A percentile compares a stretch with the other conserved stretches of the same genome.
Evolutionary conservation across 2,797 vertebrate species (phyloP).

Genomic region (Sebastes vulpes): DNA sequence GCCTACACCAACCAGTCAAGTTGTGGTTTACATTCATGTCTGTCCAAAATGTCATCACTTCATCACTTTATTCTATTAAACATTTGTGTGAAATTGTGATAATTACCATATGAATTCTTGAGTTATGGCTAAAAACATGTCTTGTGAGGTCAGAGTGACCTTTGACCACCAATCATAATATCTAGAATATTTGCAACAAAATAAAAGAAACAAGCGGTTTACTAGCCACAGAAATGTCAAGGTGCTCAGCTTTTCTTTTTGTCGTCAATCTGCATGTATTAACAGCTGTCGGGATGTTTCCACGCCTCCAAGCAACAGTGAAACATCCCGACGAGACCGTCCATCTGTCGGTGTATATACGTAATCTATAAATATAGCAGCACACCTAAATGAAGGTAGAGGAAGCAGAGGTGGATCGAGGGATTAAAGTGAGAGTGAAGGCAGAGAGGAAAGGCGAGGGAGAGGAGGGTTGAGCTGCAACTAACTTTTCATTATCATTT

Average conservation of each 20-base stretch:
- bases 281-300: conserved; percentile 62
- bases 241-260: conserved; percentile 18
- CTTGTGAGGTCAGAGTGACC: no score
- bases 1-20: background rate
- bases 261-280: conserved; percentile 50
- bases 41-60: background rate
- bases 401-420: background rate
- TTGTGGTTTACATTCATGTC: background rate
- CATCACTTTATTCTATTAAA: background rate
- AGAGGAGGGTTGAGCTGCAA: background rate
- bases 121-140: no score
- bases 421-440: background rate
- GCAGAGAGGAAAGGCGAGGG: background rate
- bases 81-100: background rate
- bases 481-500: background rate
- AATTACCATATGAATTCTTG: background rate
- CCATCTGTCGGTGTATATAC: conserved; percentile 69
- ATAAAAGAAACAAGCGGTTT: background rate
- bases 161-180: background rate
- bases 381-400: conserved; percentile 8
- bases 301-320: conserved; percentile 63
- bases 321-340: conserved; percentile 59
- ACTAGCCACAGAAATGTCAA: background rate
- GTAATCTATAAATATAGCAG: conserved; percentile 51
- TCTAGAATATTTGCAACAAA: background rate